These are phyloP conservation scores for Spea hammondii DNA, from an alignment of 2,797 vertebrate species.

Conservation along the genomic window DNA sequence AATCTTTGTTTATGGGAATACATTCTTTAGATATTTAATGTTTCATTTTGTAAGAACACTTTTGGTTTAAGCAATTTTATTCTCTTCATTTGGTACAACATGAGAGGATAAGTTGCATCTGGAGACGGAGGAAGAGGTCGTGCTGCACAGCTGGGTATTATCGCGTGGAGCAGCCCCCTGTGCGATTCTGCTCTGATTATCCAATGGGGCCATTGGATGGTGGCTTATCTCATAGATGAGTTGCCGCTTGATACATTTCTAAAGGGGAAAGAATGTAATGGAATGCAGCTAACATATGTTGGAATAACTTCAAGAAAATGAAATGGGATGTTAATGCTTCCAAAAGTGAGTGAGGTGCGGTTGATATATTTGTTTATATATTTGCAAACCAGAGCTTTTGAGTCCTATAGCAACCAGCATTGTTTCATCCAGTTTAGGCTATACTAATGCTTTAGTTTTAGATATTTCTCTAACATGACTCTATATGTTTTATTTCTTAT, in stretches of 20 bases:
- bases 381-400: not conserved
- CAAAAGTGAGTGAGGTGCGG: not conserved
- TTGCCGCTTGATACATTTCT: conserved; percentile 44
- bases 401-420: too few relatives aligned
- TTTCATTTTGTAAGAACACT: conserved; percentile 45
- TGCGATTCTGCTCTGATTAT: conserved; percentile 22
- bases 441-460: too few relatives aligned
- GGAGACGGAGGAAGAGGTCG: conserved; percentile 25
- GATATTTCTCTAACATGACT: too few relatives aligned
- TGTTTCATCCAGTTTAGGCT: too few relatives aligned
- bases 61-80: conserved; percentile 43
- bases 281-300: conserved; percentile 7
- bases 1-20: conserved; percentile 46
- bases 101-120: conserved; percentile 41
- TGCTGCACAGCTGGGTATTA: conserved; percentile 42
- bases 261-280: conserved; percentile 26
- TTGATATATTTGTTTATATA: not conserved
- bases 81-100: conserved; percentile 23
- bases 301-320: not conserved
- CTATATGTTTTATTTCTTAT: too few relatives aligned
- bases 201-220: conserved; percentile 13
- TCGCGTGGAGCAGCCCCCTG: conserved; percentile 31
- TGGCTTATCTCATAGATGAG: conserved; percentile 44
- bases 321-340: not conserved
- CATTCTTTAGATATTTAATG: conserved; percentile 50